A percentile compares a stretch with the other conserved stretches of the same genome.
Evolutionary conservation across 2,113 vertebrate species (phyloP).

Genomic region (Donacobius atricapilla): DNA sequence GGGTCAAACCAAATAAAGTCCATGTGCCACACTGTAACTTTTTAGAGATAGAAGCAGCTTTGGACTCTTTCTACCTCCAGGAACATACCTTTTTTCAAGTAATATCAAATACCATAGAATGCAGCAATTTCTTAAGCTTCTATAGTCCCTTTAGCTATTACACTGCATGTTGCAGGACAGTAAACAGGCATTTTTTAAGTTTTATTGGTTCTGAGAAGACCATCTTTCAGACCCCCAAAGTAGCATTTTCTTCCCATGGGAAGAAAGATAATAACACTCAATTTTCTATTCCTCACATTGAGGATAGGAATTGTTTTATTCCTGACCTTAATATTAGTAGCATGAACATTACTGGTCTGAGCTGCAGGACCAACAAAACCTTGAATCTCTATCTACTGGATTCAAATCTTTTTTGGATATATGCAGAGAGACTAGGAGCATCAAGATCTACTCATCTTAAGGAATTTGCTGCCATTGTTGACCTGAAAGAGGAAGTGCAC

Average conservation of each 20-base stretch:
- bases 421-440: slow-evolving; percentile 88
- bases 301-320: slow-evolving; percentile 68
- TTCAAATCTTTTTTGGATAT: slow-evolving; percentile 88
- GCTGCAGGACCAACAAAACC: slow-evolving; percentile 93
- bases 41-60: slow-evolving; percentile 73
- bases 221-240: slow-evolving; percentile 45
- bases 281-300: slow-evolving; percentile 77
- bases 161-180: slow-evolving; percentile 88
- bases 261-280: slow-evolving; percentile 47
- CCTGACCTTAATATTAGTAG: slow-evolving; percentile 18
- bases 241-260: slow-evolving; percentile 70
- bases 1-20: slow-evolving; percentile 60
- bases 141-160: slow-evolving; percentile 87
- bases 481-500: slow-evolving; percentile 91
- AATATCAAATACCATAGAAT: slow-evolving; percentile 69
- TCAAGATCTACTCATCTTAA: slow-evolving; percentile 45
- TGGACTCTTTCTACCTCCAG: slow-evolving; percentile 83
- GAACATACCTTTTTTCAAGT: slow-evolving; percentile 72
- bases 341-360: slow-evolving; percentile 81
- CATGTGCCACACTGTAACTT: slow-evolving; percentile 70
- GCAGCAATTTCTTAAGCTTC: slow-evolving; percentile 81
- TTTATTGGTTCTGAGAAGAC: slow-evolving; percentile 50
- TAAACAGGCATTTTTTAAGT: slow-evolving; percentile 61
- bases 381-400: slow-evolving; percentile 93
- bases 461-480: slow-evolving; percentile 87